Base-by-base conservation (phyloP, 2,113 vertebrate species). In the Struthidea cinerea region DNA sequence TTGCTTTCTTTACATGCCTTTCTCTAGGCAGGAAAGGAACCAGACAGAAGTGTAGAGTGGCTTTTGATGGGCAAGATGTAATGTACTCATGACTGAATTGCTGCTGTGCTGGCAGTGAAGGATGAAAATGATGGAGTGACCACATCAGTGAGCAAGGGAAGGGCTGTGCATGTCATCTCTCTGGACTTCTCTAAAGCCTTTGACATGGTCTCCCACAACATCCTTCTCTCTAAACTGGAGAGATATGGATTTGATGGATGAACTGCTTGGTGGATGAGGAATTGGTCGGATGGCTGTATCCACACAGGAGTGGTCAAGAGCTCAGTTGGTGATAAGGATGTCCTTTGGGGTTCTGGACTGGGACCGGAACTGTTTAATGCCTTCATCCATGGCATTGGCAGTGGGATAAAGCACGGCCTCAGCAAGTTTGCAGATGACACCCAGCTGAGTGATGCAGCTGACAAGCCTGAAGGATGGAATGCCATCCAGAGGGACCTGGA, bases 201-300 rank as follows among this genome's bases (percentile, higher is more conserved):
- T 84, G 35, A 69, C 71, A 33, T 0, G 0, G 47, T 63, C n/a
- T 15, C n/a, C 8, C 32, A 20, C 35, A 56, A 42, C 35, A 77
- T 84, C 63, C 47, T 75, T 53, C n/a, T 50, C 6, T 68, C 30
- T 63, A 16, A 84, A 49, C 4, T 69, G 35, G 10, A 53, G 32
- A 67, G 53, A 20, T n/a, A 14, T 0, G 13, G 11, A 27, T 87
- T 60, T 46, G 28, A 44, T 60, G 46, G 23, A 28, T 47, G 20
- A 42, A 26, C 18, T 64, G 8, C 47, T n/a, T 6, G 8, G 20
- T 39, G 23, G 10, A 18, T 63, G n/a, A 76, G 17, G 24, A 41
- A 33, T 35, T 73, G 41, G 13, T 44, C 61, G 26, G 11, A 21
- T 56, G 21, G 20, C 33, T 21, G 5, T 24, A 46, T 57, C 22